Conservation (phyloP, 2,888 invertebrate genomes). For the Alsophila aescularia region DNA sequence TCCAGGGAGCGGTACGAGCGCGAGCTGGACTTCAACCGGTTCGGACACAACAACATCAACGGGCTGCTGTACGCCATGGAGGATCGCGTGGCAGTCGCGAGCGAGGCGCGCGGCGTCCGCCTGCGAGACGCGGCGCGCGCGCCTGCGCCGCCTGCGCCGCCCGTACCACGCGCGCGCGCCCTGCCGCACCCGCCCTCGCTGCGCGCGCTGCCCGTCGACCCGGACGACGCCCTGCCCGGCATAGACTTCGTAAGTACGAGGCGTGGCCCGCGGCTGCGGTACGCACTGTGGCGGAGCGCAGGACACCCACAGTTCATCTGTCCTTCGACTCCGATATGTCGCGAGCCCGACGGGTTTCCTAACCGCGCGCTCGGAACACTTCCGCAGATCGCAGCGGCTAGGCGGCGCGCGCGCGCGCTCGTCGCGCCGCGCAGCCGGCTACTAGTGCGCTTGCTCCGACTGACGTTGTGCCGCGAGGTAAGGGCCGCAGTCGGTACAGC, state of each 20-base stretch:
- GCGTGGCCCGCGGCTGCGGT: too few relatives aligned
- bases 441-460: too few relatives aligned
- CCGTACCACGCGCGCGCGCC: conserved; percentile 21
- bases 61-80: conserved; percentile 56
- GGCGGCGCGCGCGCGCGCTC: too few relatives aligned
- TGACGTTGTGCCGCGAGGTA: too few relatives aligned
- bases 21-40: conserved; percentile 60
- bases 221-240: conserved; percentile 66
- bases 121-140: conserved; percentile 24
- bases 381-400: too few relatives aligned
- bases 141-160: conserved; percentile 20
- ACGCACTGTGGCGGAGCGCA: too few relatives aligned
- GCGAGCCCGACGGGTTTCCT: too few relatives aligned
- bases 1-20: conserved; percentile 61
- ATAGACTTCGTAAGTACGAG: conserved; percentile 59
- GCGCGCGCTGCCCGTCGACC: conserved; percentile 39
- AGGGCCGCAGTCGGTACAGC: too few relatives aligned
- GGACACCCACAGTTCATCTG: too few relatives aligned
- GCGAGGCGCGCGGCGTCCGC: conserved; percentile 14
- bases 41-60: conserved; percentile 64
- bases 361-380: too few relatives aligned
- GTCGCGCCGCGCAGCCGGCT: too few relatives aligned
- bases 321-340: too few relatives aligned
- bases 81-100: conserved; percentile 40
- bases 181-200: conserved; percentile 18